phyloP scores from a whole-genome alignment of 2,888 invertebrate species.

The Junonia oenone region DNA sequence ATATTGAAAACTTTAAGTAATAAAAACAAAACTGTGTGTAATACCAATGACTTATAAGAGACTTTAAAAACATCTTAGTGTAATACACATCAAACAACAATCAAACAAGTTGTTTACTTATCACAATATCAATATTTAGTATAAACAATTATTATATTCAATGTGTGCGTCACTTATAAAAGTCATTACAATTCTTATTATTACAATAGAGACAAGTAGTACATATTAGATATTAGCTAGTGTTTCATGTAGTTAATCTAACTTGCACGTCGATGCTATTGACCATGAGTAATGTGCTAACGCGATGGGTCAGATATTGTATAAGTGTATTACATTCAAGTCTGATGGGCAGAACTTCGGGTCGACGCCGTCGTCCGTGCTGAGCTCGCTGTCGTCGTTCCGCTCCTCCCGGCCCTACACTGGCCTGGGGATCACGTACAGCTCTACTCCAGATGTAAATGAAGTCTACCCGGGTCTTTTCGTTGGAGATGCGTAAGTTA shows the following conservation, averaged over 20 bases:
- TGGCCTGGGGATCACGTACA: conserved; percentile 53
- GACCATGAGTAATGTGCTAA: neutral
- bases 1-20: too few relatives aligned
- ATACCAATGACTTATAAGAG: too few relatives aligned
- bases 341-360: conserved; percentile 60
- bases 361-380: conserved; percentile 56
- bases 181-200: too few relatives aligned
- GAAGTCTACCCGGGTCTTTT: conserved; percentile 87
- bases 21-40: too few relatives aligned
- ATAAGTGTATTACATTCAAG: conserved; percentile 43
- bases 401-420: conserved; percentile 52
- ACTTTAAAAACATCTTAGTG: too few relatives aligned
- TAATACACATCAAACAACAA: too few relatives aligned
- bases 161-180: neutral
- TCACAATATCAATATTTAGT: neutral
- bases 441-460: conserved; percentile 83
- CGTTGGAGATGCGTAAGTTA: conserved; percentile 86
- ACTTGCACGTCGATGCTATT: neutral
- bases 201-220: neutral
- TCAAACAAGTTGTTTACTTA: too few relatives aligned
- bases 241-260: neutral
- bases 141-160: neutral
- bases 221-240: neutral
- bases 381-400: conserved; percentile 59
- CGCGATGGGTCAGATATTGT: conserved; percentile 46